Base-by-base conservation (phyloP, 2,797 vertebrate species). In the Cuniculus paca region DNA sequence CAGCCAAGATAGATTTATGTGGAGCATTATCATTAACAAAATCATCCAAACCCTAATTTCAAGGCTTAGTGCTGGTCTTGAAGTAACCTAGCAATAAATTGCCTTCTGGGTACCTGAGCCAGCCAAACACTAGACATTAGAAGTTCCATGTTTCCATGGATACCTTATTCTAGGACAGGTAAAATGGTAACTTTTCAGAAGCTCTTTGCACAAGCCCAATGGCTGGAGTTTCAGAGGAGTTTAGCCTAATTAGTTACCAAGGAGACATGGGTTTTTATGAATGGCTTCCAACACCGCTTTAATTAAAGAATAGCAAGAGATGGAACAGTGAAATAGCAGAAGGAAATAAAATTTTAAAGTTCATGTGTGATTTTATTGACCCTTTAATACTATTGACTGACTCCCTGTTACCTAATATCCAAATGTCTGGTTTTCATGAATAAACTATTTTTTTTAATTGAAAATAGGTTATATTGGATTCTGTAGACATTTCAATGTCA, bases 231-330 rank as follows among this genome's bases (percentile, higher is more conserved):
- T 96, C 26, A 36, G 81, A 6, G 1, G 6, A 60, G 24, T 1
- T 11, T 78, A 61, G 39, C 12, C 39, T 95, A 77, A 86, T 97
- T 97, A 95, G 82, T 39, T 96, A 91, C 72, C 8, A 34, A 85
- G 94, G 45, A 60, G 48, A 95, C 95, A 42, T 14, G 78, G 5
- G 0, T 63, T 85, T 90, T 87, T 92, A 63, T 88, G 63, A 93
- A 91, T 36, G 36, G 42, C 39, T 94, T 95, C 84, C 45, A 92
- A 94, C 16, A 42, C 28, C 0, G 39, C 56, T 91, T 93, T 93
- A 96, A 97, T 95, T 93, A 90, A 61, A 90, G 88, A 84, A 65
- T 34, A 94, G 80, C 88, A 93, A 86, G 1, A 2, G 39, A 88
- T 45, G 74, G 88, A 52, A n/a, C 48, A 61, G 20, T 94, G 8